These are phyloP conservation scores for human (Homo sapiens) DNA, from an alignment of 2,113 vertebrate species.

Conservation along the genomic window GRCh38 chrX:110284001-110284500, in stretches of 20 bases:
- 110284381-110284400: not conserved
- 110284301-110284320: not conserved
- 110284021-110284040: no score
- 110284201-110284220: conserved; percentile 51
- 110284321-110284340: conserved; percentile 28
- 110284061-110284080: no score
- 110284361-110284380: not conserved
- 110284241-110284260: not conserved
- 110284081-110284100: no score
- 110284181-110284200: not conserved
- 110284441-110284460: not conserved
- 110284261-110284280: conserved; percentile 41
- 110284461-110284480: not conserved
- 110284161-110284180: conserved; percentile 45
- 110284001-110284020: no score
- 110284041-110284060: no score
- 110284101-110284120: no score
- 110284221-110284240: not conserved
- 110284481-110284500: not conserved
- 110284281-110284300: conserved; percentile 28
- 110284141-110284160: not conserved
- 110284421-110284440: conserved; percentile 1
- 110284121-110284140: no score
- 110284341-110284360: conserved; percentile 28
- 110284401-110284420: not conserved